Percentiles rank a stretch among this genome's conserved stretches.
Evolutionary conservation across 1,140 invertebrate species (phyloP).

Genomic region (Dendrolimus punctatus): DNA sequence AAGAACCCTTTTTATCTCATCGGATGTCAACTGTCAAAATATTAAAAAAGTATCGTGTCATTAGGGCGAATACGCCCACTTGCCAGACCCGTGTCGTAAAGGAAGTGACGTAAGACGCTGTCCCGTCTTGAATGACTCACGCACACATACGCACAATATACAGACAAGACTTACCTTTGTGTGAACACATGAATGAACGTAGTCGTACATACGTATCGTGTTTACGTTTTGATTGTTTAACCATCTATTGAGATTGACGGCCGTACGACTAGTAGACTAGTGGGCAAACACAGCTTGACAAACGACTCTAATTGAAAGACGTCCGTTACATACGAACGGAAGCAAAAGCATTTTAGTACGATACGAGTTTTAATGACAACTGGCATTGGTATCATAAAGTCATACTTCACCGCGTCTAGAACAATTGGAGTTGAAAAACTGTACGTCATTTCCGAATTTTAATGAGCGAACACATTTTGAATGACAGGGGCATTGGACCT

Average conservation of each 20-base stretch:
- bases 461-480: conserved; percentile 55
- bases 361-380: conserved; percentile 47
- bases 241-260: conserved; percentile 52
- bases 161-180: conserved; percentile 12
- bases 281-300: conserved; percentile 43
- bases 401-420: conserved; percentile 51
- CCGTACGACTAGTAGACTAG: conserved; percentile 17
- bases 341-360: conserved; percentile 34
- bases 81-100: conserved; percentile 56
- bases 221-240: conserved; percentile 38
- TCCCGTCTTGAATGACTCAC: conserved; percentile 53
- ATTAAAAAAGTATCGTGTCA: conserved; percentile 22
- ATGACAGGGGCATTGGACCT: conserved; percentile 64
- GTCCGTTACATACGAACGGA: conserved; percentile 37
- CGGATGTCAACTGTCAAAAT: conserved; percentile 47
- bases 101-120: conserved; percentile 62
- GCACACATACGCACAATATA: conserved; percentile 30
- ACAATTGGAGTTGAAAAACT: conserved; percentile 58
- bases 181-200: conserved; percentile 55
- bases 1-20: conserved; percentile 49
- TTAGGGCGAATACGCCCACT: conserved; percentile 53
- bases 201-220: conserved; percentile 24
- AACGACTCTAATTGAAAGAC: conserved; percentile 48
- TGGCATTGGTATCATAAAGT: conserved; percentile 43
- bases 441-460: conserved; percentile 69